phyloP scores from a whole-genome alignment of 2,113 vertebrate genomes.

The Ptychochromis oligacanthus region DNA sequence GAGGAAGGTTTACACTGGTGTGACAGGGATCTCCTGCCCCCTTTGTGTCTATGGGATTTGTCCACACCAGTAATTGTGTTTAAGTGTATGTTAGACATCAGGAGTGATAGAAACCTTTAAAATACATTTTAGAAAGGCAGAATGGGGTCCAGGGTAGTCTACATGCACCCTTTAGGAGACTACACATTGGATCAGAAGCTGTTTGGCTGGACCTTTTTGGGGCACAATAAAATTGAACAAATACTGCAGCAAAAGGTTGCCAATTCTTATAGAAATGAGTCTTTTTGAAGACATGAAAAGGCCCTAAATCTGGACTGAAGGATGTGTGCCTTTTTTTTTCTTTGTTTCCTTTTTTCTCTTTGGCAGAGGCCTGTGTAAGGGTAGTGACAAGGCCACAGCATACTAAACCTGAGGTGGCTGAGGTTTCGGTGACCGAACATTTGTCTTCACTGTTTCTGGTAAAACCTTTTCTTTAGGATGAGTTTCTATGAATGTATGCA shows the following conservation, averaged over 20 bases:
- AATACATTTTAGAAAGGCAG: not conserved
- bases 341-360: not conserved
- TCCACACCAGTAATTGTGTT: not conserved
- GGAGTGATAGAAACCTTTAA: not conserved
- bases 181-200: not conserved
- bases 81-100: not conserved
- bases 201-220: not conserved
- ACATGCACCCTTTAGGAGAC: no score
- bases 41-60: constrained; percentile 4
- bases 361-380: constrained; percentile 1
- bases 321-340: not conserved
- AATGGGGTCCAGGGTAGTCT: not conserved
- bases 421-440: constrained; percentile 21
- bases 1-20: not conserved
- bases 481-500: not conserved
- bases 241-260: constrained; percentile 6
- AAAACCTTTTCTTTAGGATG: constrained; percentile 22
- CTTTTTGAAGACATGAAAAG: constrained; percentile 37
- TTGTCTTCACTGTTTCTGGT: not conserved
- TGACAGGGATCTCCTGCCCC: not conserved
- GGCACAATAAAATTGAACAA: not conserved
- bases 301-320: constrained; percentile 22
- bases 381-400: constrained; percentile 40
- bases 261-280: constrained; percentile 1
- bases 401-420: constrained; percentile 29